These are phyloP conservation scores for Cryptoblepharus egeriae DNA, from an alignment of 2,797 vertebrate genomes.

Conservation along the genomic window DNA sequence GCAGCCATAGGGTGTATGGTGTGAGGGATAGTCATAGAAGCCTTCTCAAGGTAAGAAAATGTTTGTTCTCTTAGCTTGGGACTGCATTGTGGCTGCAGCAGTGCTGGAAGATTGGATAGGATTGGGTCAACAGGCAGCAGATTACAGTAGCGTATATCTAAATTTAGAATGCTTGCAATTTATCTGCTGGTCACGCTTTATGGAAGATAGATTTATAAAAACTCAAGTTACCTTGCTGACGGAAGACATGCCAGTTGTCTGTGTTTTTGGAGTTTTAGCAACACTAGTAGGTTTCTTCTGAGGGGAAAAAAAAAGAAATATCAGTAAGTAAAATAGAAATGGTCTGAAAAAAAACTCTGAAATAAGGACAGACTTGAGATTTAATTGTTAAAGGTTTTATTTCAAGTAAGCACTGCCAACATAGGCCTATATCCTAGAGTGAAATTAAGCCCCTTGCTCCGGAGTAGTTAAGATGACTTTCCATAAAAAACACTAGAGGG, in stretches of 20 bases:
- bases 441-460: too few species aligned
- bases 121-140: too few species aligned
- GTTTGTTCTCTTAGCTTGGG: too few species aligned
- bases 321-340: background rate
- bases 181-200: background rate
- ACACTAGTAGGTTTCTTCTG: conserved; percentile 56
- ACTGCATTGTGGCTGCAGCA: too few species aligned
- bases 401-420: background rate
- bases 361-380: background rate
- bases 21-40: too few species aligned
- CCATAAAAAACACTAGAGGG: too few species aligned
- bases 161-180: background rate
- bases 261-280: conserved; percentile 39
- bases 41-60: too few species aligned
- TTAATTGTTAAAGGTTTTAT: background rate
- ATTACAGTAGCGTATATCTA: too few species aligned
- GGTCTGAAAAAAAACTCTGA: background rate
- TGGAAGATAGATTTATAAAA: background rate
- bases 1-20: too few species aligned
- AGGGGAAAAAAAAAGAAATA: background rate
- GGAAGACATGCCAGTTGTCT: conserved; percentile 4
- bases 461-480: too few species aligned
- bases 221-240: conserved; percentile 54
- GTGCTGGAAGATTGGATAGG: too few species aligned
- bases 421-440: too few species aligned